A percentile compares a stretch with the other conserved stretches of the same genome.
These are phyloP conservation scores for Drosophila orena DNA, from an alignment of 1,140 invertebrate species.

Conservation along the genomic window DNA sequence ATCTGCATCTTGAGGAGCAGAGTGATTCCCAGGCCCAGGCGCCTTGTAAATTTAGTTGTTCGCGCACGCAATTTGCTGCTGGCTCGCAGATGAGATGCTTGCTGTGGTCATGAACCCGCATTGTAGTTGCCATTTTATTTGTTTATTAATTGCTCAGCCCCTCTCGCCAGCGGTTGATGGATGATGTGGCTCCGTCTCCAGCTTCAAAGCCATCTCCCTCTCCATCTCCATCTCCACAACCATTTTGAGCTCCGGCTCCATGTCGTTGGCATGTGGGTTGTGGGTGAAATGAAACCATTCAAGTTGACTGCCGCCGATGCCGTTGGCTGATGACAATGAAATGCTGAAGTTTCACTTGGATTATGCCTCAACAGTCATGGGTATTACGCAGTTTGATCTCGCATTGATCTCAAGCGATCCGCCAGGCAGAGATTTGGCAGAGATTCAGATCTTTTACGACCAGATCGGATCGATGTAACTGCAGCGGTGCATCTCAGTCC, in stretches of 20 bases:
- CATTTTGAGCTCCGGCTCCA: constrained; percentile 2
- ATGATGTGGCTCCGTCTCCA: constrained; percentile 48
- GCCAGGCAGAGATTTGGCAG: constrained; percentile 3
- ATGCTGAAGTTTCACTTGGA: constrained; percentile 69
- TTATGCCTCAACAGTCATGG: constrained; percentile 3
- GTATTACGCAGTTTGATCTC: constrained; percentile 4
- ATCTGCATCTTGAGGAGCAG: constrained; percentile 7
- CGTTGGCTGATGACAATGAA: constrained; percentile 62
- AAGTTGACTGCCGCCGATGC: constrained; percentile 29
- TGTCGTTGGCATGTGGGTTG: constrained; percentile 59
- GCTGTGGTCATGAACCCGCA: constrained; percentile 77
- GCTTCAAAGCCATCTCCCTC: constrained; percentile 11
- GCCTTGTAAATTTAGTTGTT: constrained; percentile 64
- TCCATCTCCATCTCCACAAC: constrained; percentile 1
- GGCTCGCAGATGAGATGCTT: constrained; percentile 7
- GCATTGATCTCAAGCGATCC: constrained; percentile 5
- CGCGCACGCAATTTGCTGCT: constrained; percentile 55
- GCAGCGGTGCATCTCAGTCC: not conserved
- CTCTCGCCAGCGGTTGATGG: constrained; percentile 62
- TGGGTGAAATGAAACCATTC: constrained; percentile 77
- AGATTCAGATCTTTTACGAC: constrained; percentile 1
- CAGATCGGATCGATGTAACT: not conserved
- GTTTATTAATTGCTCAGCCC: constrained; percentile 69
- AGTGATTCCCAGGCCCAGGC: constrained; percentile 55
- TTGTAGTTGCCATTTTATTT: constrained; percentile 78